Percentiles rank a stretch among this genome's conserved stretches.
phyloP scores from a whole-genome alignment of 2,113 vertebrate species.

The Gasterosteus aculeatus region DNA sequence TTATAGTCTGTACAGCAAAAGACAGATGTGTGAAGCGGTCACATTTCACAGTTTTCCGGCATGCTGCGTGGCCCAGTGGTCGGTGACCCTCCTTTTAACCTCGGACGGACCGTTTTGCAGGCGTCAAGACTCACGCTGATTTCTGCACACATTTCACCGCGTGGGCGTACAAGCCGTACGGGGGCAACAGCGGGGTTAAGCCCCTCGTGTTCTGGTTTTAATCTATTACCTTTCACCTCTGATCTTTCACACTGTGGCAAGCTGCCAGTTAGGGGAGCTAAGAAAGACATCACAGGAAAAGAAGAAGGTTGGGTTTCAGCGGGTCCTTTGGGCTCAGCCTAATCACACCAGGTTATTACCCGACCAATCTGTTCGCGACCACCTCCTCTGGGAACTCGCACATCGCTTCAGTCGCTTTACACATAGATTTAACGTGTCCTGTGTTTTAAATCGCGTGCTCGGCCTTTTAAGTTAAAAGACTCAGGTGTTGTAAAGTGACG shows the following conservation, averaged over 20 bases:
- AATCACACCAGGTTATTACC: slow-evolving; percentile 18
- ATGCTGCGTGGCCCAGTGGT: slow-evolving; percentile 57
- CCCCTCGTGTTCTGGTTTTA: slow-evolving; percentile 71
- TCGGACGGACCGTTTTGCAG: slow-evolving; percentile 40
- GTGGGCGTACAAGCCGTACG: slow-evolving; percentile 48
- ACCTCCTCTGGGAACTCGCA: slow-evolving; percentile 29
- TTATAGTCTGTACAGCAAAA: slow-evolving; percentile 28
- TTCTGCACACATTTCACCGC: slow-evolving; percentile 51
- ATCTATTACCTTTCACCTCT: slow-evolving; percentile 75
- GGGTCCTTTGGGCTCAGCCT: slow-evolving; percentile 5
- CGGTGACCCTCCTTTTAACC: slow-evolving; percentile 62
- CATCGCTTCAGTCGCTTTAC: slow-evolving; percentile 33
- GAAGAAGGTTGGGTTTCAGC: slow-evolving; percentile 31
- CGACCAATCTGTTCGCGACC: slow-evolving; percentile 12
- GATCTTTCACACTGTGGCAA: slow-evolving; percentile 55
- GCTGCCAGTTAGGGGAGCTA: slow-evolving; percentile 56
- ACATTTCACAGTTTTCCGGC: slow-evolving; percentile 67
- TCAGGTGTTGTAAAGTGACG: slow-evolving; percentile 70
- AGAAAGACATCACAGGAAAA: slow-evolving; percentile 66
- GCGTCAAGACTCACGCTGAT: slow-evolving; percentile 59
- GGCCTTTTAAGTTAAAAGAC: slow-evolving; percentile 50
- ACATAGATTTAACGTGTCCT: slow-evolving; percentile 6
- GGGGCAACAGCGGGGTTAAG: slow-evolving; percentile 57
- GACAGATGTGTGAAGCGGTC: slow-evolving; percentile 68
- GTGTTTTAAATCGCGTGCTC: slow-evolving; percentile 25